phyloP scores from a whole-genome alignment of 2,113 vertebrate genomes.

The Syngnathoides biaculeatus region DNA sequence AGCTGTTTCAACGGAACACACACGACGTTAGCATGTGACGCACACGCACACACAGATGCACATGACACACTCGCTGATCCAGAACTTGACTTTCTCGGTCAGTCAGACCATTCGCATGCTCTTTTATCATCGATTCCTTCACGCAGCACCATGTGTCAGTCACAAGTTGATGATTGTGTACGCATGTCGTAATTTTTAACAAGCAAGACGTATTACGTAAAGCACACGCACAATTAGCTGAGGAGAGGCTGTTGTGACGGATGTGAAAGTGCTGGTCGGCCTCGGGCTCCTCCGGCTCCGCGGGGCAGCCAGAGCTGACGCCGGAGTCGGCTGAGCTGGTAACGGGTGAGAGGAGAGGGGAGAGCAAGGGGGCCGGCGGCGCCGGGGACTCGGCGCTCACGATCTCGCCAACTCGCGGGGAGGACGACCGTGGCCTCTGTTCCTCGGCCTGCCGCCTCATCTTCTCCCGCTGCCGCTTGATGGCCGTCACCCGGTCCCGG shows the following conservation, averaged over 20 bases:
- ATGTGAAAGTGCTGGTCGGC: slow-evolving; percentile 86
- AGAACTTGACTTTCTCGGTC: not conserved
- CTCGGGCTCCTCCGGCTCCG: slow-evolving; percentile 88
- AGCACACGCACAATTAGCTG: slow-evolving; percentile 81
- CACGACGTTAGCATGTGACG: slow-evolving; percentile 48
- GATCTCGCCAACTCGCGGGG: slow-evolving; percentile 17
- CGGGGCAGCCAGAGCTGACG: slow-evolving; percentile 44
- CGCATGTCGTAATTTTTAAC: not conserved
- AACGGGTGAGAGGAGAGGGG: slow-evolving; percentile 55
- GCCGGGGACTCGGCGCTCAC: slow-evolving; percentile 33
- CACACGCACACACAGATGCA: slow-evolving; percentile 7
- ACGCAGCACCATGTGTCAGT: slow-evolving; percentile 1
- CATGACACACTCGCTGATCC: slow-evolving; percentile 7
- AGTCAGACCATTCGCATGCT: slow-evolving; percentile 1
- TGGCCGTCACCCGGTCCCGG: slow-evolving; percentile 83
- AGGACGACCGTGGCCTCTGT: slow-evolving; percentile 25
- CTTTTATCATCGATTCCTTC: slow-evolving; percentile 38
- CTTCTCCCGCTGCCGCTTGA: slow-evolving; percentile 90
- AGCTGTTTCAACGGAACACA: slow-evolving; percentile 74
- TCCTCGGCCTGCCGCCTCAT: slow-evolving; percentile 72
- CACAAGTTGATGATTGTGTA: slow-evolving; percentile 1
- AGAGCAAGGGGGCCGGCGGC: slow-evolving; percentile 30
- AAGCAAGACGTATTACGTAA: not conserved
- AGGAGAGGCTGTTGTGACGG: slow-evolving; percentile 85
- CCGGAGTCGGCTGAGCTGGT: slow-evolving; percentile 64